phyloP scores from a whole-genome alignment of 2,888 invertebrate genomes.

The Hymenopus coronatus region DNA sequence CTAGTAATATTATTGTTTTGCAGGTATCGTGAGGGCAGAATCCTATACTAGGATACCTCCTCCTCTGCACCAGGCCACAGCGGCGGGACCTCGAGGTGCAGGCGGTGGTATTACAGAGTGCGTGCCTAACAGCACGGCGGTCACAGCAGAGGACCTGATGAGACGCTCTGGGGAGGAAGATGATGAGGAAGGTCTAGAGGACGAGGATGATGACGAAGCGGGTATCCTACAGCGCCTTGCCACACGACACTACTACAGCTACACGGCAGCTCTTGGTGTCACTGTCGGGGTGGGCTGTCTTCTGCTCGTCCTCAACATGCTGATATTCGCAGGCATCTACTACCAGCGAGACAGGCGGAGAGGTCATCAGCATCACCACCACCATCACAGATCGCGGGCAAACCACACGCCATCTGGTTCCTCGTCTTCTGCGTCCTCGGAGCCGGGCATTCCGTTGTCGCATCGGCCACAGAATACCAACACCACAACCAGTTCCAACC shows the following conservation, averaged over 20 bases:
- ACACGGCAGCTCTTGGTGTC: slow-evolving; percentile 73
- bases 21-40: slow-evolving; percentile 52
- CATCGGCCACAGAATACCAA: slow-evolving; percentile 38
- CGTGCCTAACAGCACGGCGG: slow-evolving; percentile 32
- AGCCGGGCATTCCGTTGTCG: slow-evolving; percentile 45
- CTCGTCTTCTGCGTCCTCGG: slow-evolving; percentile 33
- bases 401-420: slow-evolving; percentile 40
- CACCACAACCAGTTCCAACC: background rate
- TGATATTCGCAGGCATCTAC: slow-evolving; percentile 75
- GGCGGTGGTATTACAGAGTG: slow-evolving; percentile 34
- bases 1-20: slow-evolving; percentile 19
- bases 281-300: slow-evolving; percentile 74
- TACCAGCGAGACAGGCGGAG: slow-evolving; percentile 61
- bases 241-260: slow-evolving; percentile 54
- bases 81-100: slow-evolving; percentile 26
- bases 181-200: slow-evolving; percentile 45
- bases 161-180: slow-evolving; percentile 29
- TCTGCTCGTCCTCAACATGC: slow-evolving; percentile 66
- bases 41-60: slow-evolving; percentile 51
- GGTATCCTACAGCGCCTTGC: slow-evolving; percentile 54
- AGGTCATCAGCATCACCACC: slow-evolving; percentile 34
- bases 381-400: slow-evolving; percentile 38
- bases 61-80: slow-evolving; percentile 42
- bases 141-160: slow-evolving; percentile 34
- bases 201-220: slow-evolving; percentile 51